Base-by-base conservation (phyloP, 2,113 vertebrate genomes). In the Barnardius zonarius region DNA sequence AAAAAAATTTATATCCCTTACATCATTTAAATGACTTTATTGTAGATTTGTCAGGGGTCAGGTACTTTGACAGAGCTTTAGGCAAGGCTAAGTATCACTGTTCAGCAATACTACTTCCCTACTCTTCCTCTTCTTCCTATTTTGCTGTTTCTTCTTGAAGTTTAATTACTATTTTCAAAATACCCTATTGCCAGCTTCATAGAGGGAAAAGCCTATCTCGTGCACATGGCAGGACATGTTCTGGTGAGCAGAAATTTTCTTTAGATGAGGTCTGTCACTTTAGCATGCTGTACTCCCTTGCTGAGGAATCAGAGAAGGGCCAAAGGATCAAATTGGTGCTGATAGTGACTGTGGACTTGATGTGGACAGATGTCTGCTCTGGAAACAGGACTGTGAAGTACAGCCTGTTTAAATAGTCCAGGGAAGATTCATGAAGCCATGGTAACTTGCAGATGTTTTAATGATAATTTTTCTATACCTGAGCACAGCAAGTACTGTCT, bases 11-110 rank as follows among this genome's bases (percentile, higher is more conserved):
- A 37, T 74, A 87, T 83, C 41, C 35, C 89, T 97, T 69, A 90
- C 76, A 84, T 92, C 15, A 76, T 94, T 93, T 77, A 67, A 88
- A 57, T 70, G n/a, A 91, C 76, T 96, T 83, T 11, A 16, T 74
- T 94, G 74, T 67, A 74, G 41, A 41, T 77, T 51, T 94, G 57
- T 92, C 62, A 86, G 46, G 31, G 54, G 66, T 94, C 85, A 87
- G 69, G 74, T 52, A 54, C 41, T 81, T 94, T 69, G 25, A 48
- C 17, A 63, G 46, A 92, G 72, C 44, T 96, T 92, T 85, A 79
- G 78, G 57, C 52, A 41, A 78, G 52, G 33, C 35, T 4, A 79
- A 85, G 46, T 44, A 61, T 76, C 80, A n/a, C 19, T 37, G 25
- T 67, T 79, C 37, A 85, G 62, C 31, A 93, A 39, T 30, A 48